A percentile compares a stretch with the other conserved stretches of the same genome.
These are phyloP conservation scores for Eulithis testata DNA, from an alignment of 2,888 invertebrate genomes.

Conservation along the genomic window DNA sequence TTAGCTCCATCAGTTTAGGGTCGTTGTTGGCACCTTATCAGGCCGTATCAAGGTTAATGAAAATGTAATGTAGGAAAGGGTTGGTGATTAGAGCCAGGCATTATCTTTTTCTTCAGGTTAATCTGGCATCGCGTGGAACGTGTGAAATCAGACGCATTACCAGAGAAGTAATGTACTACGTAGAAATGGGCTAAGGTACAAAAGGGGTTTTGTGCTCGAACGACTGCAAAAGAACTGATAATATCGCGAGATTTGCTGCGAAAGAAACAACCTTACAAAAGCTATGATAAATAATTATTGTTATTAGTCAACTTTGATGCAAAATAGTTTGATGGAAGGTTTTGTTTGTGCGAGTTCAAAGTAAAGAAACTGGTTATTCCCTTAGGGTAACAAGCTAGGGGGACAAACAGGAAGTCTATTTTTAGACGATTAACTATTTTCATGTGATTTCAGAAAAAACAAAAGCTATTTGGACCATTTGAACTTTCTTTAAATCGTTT, in stretches of 20 bases:
- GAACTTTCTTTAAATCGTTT: no score
- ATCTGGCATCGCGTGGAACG: slow-evolving; percentile 26
- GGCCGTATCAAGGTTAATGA: slow-evolving; percentile 42
- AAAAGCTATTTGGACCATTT: no score
- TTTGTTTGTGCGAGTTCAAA: slow-evolving; percentile 2
- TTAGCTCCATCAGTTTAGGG: slow-evolving; percentile 17
- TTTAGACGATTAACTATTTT: no score
- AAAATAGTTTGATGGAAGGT: slow-evolving; percentile 7
- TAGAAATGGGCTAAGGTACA: neutral
- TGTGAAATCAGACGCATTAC: slow-evolving; percentile 16
- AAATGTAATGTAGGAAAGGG: slow-evolving; percentile 45
- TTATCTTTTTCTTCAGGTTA: slow-evolving; percentile 43
- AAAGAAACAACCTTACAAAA: neutral
- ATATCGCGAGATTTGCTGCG: neutral
- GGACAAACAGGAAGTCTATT: neutral
- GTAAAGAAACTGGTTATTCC: neutral
- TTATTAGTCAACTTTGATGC: neutral
- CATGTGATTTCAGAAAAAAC: no score
- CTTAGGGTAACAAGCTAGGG: neutral
- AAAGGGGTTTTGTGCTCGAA: neutral
- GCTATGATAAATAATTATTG: neutral
- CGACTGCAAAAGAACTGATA: slow-evolving; percentile 4
- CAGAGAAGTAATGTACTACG: neutral
- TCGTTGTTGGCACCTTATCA: slow-evolving; percentile 19
- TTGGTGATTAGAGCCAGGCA: slow-evolving; percentile 33